Evolutionary conservation across 1,140 invertebrate genomes (phyloP).

Genomic region (Acromyrmex echinatior): DNA sequence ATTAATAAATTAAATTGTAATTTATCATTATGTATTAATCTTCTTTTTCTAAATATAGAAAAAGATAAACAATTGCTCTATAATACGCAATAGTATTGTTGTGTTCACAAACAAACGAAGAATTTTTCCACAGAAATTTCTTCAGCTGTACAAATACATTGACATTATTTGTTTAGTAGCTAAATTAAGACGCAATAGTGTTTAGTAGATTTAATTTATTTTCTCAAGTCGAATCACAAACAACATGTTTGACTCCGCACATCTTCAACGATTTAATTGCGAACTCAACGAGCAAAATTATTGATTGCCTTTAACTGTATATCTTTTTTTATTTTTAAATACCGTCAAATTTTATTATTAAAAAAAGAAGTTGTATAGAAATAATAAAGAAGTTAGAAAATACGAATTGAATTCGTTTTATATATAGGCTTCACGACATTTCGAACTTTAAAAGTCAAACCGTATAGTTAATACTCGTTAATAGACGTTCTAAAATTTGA

Average conservation of each 20-base stretch:
- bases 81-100: background rate
- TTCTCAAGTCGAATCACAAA: background rate
- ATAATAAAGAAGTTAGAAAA: background rate
- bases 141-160: constrained; percentile 5
- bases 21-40: background rate
- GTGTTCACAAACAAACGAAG: background rate
- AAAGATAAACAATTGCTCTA: background rate
- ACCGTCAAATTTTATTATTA: background rate
- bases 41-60: background rate
- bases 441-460: constrained; percentile 45
- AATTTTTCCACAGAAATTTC: background rate
- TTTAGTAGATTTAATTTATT: constrained; percentile 19
- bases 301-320: background rate
- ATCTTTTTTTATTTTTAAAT: background rate
- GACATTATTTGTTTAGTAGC: constrained; percentile 4
- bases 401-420: background rate
- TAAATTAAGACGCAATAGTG: constrained; percentile 2
- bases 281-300: background rate
- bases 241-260: background rate
- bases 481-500: background rate
- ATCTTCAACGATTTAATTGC: background rate
- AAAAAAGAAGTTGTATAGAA: background rate
- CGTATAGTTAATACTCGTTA: background rate
- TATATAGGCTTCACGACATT: constrained; percentile 2
- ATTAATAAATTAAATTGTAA: background rate